Conservation (phyloP, 2,888 invertebrate species). For the Drosophila hawaiiensis region DNA sequence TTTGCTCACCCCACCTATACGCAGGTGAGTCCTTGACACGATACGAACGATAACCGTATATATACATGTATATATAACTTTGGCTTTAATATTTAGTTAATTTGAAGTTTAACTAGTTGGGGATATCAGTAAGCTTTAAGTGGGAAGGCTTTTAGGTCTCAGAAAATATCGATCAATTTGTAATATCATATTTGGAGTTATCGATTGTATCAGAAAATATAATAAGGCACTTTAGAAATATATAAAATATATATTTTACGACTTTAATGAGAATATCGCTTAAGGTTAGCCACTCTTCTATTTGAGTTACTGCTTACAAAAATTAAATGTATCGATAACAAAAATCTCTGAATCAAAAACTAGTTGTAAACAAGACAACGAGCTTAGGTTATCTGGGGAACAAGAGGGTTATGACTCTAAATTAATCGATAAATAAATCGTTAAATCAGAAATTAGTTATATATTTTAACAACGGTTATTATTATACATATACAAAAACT, state of each 20-base stretch:
- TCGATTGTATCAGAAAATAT: neutral
- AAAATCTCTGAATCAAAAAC: neutral
- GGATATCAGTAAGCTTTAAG: neutral
- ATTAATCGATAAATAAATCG: neutral
- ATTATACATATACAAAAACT: slow-evolving; percentile 22
- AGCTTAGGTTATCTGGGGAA: neutral
- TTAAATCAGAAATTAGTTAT: slow-evolving; percentile 6
- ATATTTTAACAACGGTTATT: slow-evolving; percentile 23
- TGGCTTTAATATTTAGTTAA: neutral
- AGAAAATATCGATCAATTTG: neutral
- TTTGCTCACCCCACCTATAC: slow-evolving; percentile 85
- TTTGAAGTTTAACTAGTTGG: neutral
- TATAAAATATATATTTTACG: neutral
- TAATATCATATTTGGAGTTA: neutral
- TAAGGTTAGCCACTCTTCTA: too few relatives aligned
- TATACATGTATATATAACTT: neutral
- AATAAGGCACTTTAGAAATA: neutral
- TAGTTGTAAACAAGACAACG: neutral
- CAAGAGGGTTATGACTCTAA: neutral
- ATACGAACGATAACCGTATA: neutral
- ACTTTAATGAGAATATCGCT: neutral
- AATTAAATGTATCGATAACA: neutral
- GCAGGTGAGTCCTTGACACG: slow-evolving; percentile 84
- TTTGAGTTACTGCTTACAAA: neutral
- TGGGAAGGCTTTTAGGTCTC: neutral